Percentiles rank a stretch among this genome's conserved stretches.
phyloP scores from a whole-genome alignment of 2,113 vertebrate species.

The Micromys minutus region DNA sequence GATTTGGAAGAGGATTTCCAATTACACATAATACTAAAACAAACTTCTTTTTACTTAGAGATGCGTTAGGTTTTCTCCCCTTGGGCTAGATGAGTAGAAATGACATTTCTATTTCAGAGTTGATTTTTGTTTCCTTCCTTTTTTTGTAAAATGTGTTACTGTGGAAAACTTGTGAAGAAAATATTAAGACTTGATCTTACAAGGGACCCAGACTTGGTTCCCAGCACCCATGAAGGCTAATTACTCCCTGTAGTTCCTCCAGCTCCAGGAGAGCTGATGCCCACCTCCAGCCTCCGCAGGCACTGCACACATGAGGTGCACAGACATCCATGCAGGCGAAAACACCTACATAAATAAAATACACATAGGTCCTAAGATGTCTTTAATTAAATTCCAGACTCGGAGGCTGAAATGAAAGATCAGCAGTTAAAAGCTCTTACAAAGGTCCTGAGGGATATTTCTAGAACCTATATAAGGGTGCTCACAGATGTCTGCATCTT shows the following conservation, averaged over 20 bases:
- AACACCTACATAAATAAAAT: neutral
- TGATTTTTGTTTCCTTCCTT: neutral
- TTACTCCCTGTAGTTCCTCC: neutral
- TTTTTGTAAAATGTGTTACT: neutral
- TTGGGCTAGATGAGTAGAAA: neutral
- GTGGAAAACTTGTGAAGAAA: neutral
- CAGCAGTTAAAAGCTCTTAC: neutral
- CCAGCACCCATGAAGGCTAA: neutral
- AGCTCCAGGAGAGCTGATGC: neutral
- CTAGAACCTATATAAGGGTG: neutral
- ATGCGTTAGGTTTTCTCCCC: neutral
- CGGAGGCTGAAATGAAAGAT: neutral
- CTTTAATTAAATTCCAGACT: neutral
- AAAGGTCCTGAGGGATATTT: neutral
- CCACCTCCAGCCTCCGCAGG: neutral
- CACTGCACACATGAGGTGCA: neutral
- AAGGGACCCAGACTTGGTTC: neutral
- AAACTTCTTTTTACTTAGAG: neutral
- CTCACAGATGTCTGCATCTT: neutral
- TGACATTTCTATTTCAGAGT: neutral
- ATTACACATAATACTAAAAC: neutral
- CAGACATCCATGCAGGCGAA: neutral
- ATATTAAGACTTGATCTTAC: neutral
- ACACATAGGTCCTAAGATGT: neutral
- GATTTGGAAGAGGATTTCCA: neutral